These are phyloP conservation scores for Deroptyus accipitrinus DNA, from an alignment of 2,113 vertebrate genomes.

Conservation along the genomic window DNA sequence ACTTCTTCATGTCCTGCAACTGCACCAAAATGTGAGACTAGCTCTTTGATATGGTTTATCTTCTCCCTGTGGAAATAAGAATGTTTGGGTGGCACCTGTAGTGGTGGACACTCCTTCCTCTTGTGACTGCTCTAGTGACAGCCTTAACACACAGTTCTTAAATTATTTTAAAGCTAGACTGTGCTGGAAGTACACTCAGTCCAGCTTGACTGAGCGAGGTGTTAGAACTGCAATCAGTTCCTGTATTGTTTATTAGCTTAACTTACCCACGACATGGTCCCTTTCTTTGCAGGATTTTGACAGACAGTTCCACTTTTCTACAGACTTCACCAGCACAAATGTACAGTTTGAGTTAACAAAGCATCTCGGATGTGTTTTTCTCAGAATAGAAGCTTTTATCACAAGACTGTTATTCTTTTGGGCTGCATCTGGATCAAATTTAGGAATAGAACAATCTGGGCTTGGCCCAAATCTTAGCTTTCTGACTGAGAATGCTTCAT, in stretches of 20 bases:
- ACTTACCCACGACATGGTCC: rapidly evolving
- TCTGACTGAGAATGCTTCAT: neutral
- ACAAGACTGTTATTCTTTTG: neutral
- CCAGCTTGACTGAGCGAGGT: neutral
- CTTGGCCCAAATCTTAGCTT: neutral
- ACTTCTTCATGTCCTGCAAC: neutral
- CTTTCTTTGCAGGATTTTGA: neutral
- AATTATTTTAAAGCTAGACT: neutral
- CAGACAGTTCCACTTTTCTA: neutral
- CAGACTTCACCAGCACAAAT: neutral
- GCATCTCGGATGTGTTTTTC: neutral
- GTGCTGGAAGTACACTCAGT: neutral
- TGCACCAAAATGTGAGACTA: neutral
- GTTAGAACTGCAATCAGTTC: neutral
- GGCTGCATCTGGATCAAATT: neutral
- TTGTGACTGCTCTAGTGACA: neutral
- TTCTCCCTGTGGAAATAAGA: neutral
- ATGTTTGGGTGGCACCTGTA: neutral
- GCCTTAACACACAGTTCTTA: neutral
- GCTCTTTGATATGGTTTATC: neutral
- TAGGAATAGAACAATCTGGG: neutral
- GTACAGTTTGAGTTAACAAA: neutral
- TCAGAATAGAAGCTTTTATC: neutral
- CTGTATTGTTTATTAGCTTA: neutral
- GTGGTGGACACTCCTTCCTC: neutral